Percentiles rank a stretch among this genome's conserved stretches.
Conservation (phyloP, 2,888 invertebrate species). For the Psococerastis gibbosa region DNA sequence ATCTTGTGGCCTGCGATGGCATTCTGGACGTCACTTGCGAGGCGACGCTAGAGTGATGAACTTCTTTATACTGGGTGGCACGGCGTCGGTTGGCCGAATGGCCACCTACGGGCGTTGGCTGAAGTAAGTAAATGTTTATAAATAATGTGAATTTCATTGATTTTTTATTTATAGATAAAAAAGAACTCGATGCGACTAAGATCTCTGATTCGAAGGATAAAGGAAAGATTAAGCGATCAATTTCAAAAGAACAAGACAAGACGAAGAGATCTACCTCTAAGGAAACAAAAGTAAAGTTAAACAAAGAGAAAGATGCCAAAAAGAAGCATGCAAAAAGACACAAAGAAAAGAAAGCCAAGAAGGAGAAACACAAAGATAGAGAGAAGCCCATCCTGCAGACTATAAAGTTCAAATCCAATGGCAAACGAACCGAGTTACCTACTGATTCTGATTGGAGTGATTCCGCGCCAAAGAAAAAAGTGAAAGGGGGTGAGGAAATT, state of each 20-base stretch:
- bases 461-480: slow-evolving; percentile 5
- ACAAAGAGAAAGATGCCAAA: slow-evolving; percentile 26
- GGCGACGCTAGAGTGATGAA: too few relatives aligned
- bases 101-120: too few relatives aligned
- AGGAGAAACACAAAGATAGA: slow-evolving; percentile 22
- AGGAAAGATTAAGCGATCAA: too few relatives aligned
- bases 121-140: too few relatives aligned
- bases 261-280: slow-evolving; percentile 11
- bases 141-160: slow-evolving; percentile 7
- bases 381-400: slow-evolving; percentile 27
- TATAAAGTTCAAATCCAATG: slow-evolving; percentile 11
- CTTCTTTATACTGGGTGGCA: too few relatives aligned
- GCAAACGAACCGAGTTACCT: slow-evolving; percentile 15
- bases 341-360: slow-evolving; percentile 25
- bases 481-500: not conserved
- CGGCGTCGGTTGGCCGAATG: too few relatives aligned
- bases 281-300: slow-evolving; percentile 13
- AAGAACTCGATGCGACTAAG: too few relatives aligned
- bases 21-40: too few relatives aligned
- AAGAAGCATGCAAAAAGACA: slow-evolving; percentile 25
- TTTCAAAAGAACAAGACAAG: slow-evolving; percentile 1
- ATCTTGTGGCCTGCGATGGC: too few relatives aligned
- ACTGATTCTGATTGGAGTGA: slow-evolving; percentile 20
- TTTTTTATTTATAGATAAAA: not conserved
- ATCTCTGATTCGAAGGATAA: too few relatives aligned